phyloP scores from a whole-genome alignment of 2,113 vertebrate species.

The Syngnathoides biaculeatus region DNA sequence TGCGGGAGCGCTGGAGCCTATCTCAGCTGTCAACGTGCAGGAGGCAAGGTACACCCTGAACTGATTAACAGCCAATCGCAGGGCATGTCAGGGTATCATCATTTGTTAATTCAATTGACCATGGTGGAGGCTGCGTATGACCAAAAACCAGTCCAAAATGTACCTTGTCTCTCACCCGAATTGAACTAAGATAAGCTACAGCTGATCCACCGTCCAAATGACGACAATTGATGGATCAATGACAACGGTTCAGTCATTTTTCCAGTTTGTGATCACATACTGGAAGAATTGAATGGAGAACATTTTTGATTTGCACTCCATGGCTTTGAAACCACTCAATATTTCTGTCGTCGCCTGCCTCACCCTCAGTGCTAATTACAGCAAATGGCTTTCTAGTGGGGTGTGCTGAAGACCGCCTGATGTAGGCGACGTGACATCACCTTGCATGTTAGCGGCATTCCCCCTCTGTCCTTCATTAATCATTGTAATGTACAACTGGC shows the following conservation, averaged over 20 bases:
- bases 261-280: not conserved
- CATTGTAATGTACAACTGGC: constrained; percentile 52
- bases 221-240: not conserved
- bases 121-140: not conserved
- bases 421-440: constrained; percentile 61
- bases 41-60: no score
- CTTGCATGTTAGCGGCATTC: constrained; percentile 58
- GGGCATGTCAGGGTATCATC: no score
- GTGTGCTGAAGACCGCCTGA: constrained; percentile 56
- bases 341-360: constrained; percentile 43
- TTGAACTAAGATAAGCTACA: not conserved
- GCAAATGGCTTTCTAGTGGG: constrained; percentile 59
- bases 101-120: not conserved
- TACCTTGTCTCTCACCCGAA: not conserved
- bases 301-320: constrained; percentile 5
- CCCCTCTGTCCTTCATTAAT: constrained; percentile 59
- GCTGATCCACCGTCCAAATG: no score
- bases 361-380: constrained; percentile 64
- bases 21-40: no score
- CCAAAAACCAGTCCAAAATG: not conserved
- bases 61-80: no score
- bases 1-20: no score
- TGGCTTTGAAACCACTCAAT: constrained; percentile 57
- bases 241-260: not conserved
- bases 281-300: not conserved